Percentiles rank a stretch among this genome's conserved stretches.
These are phyloP conservation scores for Cataglyphis cursor DNA, from an alignment of 2,888 invertebrate genomes.

Conservation along the genomic window DNA sequence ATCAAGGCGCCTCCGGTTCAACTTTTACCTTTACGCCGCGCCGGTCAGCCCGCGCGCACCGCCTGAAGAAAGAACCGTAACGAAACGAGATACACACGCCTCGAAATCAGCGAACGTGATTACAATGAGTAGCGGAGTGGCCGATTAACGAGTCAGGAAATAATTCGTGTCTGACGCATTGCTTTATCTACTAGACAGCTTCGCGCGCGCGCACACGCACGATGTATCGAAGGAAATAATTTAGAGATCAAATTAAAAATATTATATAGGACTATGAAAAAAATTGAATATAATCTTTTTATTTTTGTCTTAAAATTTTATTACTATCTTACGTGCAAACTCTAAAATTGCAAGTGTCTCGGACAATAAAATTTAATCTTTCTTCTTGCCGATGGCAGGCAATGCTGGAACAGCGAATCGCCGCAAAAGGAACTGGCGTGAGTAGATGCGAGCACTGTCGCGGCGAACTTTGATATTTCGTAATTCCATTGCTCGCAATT, in stretches of 20 bases:
- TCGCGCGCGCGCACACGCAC: neutral
- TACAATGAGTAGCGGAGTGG: slow-evolving; percentile 59
- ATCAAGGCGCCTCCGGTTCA: slow-evolving; percentile 79
- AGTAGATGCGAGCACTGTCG: slow-evolving; percentile 61
- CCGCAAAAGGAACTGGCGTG: slow-evolving; percentile 62
- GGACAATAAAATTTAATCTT: slow-evolving; percentile 25
- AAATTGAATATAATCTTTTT: neutral
- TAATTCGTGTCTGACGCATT: slow-evolving; percentile 42
- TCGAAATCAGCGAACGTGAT: slow-evolving; percentile 63
- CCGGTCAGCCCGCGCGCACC: slow-evolving; percentile 70
- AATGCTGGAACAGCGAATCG: slow-evolving; percentile 14
- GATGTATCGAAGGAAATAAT: neutral
- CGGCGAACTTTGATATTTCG: slow-evolving; percentile 86
- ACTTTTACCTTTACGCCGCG: slow-evolving; percentile 77
- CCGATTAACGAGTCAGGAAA: slow-evolving; percentile 42
- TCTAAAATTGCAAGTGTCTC: neutral
- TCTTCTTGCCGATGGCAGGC: slow-evolving; percentile 42
- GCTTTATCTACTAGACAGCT: slow-evolving; percentile 17
- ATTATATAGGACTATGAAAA: neutral
- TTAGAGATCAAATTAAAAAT: slow-evolving; percentile 8
- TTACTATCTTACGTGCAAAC: neutral
- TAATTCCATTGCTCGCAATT: slow-evolving; percentile 87
- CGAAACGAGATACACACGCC: slow-evolving; percentile 59
- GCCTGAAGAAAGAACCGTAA: slow-evolving; percentile 73
- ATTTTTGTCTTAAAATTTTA: neutral